These are phyloP conservation scores for Dolichallabes microphthalmus DNA, from an alignment of 2,113 vertebrate species.

Conservation along the genomic window DNA sequence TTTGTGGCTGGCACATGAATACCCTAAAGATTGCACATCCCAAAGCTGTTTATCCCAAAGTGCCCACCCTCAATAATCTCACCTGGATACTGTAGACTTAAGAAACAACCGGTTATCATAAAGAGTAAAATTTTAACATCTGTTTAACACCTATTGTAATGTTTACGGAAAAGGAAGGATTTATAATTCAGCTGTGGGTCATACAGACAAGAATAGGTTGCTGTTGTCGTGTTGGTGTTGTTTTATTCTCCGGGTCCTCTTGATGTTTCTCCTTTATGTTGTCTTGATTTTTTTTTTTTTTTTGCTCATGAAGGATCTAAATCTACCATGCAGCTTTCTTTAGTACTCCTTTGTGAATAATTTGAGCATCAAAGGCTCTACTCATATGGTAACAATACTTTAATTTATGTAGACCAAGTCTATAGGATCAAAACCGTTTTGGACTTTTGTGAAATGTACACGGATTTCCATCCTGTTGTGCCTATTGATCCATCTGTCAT, in stretches of 20 bases:
- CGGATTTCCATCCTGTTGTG: constrained; percentile 2
- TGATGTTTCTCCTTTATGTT: not conserved
- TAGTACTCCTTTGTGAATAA: not conserved
- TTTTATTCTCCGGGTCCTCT: not conserved
- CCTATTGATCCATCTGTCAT: constrained; percentile 16
- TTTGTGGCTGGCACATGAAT: not conserved
- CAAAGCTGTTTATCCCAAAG: not conserved
- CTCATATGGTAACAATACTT: constrained; percentile 19
- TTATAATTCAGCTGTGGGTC: not conserved
- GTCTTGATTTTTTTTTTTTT: too few relatives aligned
- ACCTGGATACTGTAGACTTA: not conserved
- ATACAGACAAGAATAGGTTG: not conserved
- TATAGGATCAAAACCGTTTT: constrained; percentile 28
- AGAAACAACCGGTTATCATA: not conserved
- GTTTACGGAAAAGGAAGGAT: not conserved
- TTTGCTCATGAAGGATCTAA: not conserved
- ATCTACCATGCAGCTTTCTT: not conserved
- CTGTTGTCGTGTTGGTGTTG: not conserved
- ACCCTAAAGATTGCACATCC: not conserved
- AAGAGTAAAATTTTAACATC: not conserved
- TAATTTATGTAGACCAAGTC: constrained; percentile 24
- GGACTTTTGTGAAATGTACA: constrained; percentile 22
- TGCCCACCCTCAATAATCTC: not conserved
- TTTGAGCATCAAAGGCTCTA: not conserved
- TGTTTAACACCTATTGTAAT: not conserved